Percentiles rank a stretch among this genome's conserved stretches.
These are phyloP conservation scores for Caenorhabditis japonica DNA, from an alignment of 2,888 invertebrate genomes.

Conservation along the genomic window DNA sequence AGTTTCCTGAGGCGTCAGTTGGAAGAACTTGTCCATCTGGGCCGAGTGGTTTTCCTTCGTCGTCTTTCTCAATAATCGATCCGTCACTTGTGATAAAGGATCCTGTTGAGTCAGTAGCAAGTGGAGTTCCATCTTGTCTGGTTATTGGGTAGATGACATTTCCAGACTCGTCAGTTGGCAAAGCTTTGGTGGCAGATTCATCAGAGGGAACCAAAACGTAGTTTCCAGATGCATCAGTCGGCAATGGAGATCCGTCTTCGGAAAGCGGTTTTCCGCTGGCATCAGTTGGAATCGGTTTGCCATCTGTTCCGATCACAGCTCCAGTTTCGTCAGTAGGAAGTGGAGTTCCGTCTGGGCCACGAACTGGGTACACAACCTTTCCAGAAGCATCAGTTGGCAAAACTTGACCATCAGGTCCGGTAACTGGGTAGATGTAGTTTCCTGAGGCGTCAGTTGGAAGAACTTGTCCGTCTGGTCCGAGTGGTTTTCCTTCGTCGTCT, in stretches of 20 bases:
- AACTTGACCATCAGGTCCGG: constrained; percentile 43
- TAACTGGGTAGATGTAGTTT: too few relatives aligned
- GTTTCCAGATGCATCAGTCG: constrained; percentile 45
- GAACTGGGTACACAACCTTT: neutral
- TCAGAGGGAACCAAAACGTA: constrained; percentile 15
- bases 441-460: constrained; percentile 35
- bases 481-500: constrained; percentile 59
- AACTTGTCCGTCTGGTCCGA: constrained; percentile 44
- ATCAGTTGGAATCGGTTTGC: constrained; percentile 59
- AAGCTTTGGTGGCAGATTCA: too few relatives aligned
- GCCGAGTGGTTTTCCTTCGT: too few relatives aligned
- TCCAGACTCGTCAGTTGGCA: too few relatives aligned
- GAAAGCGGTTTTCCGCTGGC: constrained; percentile 52
- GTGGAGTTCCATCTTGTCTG: too few relatives aligned
- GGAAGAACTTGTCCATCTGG: too few relatives aligned
- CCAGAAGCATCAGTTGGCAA: constrained; percentile 39
- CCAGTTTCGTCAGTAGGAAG: constrained; percentile 52
- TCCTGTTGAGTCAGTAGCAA: too few relatives aligned
- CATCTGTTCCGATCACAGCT: constrained; percentile 47
- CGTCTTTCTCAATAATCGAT: too few relatives aligned
- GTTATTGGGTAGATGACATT: too few relatives aligned
- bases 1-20: too few relatives aligned
- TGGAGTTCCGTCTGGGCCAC: constrained; percentile 49
- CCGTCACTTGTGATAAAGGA: too few relatives aligned
- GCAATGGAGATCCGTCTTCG: constrained; percentile 54